Evolutionary conservation across 2,888 invertebrate genomes (phyloP).

Genomic region (Dione vanillae): DNA sequence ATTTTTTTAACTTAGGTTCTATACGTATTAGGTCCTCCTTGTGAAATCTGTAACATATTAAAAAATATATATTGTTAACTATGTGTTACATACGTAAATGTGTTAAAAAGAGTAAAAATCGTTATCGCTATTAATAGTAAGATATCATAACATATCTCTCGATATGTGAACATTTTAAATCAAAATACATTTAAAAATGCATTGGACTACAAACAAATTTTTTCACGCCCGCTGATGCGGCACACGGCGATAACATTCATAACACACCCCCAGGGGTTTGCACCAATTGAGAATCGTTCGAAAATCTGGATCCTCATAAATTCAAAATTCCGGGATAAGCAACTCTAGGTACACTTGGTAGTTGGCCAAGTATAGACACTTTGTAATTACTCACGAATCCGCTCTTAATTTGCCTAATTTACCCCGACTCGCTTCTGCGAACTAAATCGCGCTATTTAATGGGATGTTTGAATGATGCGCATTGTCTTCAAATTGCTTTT

Average conservation of each 20-base stretch:
- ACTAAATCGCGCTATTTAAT: conserved; percentile 79
- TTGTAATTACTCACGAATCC: conserved; percentile 78
- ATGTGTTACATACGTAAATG: not conserved
- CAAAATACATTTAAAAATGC: conserved; percentile 45
- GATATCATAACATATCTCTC: conserved; percentile 2
- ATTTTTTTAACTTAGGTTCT: not conserved
- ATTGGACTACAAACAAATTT: conserved; percentile 49
- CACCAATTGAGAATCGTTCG: conserved; percentile 64
- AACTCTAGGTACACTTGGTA: conserved; percentile 62
- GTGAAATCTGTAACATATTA: not conserved
- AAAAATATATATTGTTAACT: not conserved
- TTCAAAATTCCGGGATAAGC: conserved; percentile 50
- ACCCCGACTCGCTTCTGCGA: conserved; percentile 67
- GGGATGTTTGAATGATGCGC: conserved; percentile 78
- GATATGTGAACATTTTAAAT: conserved; percentile 34
- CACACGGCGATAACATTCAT: conserved; percentile 66
- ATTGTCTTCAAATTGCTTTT: conserved; percentile 75
- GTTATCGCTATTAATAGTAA: conserved; percentile 1
- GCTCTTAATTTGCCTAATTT: conserved; percentile 83
- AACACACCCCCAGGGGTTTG: conserved; percentile 65
- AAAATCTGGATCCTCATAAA: conserved; percentile 66
- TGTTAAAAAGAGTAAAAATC: not conserved
- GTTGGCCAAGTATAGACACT: conserved; percentile 73
- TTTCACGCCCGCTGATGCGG: conserved; percentile 54
- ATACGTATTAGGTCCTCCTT: not conserved